Conservation (phyloP, 2,888 invertebrate species). For the Trachelus iudaicus region DNA sequence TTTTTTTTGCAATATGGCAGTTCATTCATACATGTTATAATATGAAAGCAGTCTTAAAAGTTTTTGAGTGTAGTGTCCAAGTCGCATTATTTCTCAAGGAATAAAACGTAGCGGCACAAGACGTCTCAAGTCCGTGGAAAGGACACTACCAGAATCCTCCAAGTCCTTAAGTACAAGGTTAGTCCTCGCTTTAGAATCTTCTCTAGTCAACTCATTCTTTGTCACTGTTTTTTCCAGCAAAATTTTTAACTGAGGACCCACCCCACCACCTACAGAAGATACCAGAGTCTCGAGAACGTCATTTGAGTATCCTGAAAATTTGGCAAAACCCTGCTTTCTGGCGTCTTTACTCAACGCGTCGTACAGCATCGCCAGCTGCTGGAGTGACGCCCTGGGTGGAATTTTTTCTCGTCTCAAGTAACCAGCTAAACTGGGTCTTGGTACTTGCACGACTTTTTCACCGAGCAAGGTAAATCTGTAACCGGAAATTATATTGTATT, state of each 20-base stretch:
- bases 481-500: background rate
- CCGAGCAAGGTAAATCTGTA: slow-evolving; percentile 53
- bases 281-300: slow-evolving; percentile 69
- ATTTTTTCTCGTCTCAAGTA: slow-evolving; percentile 67
- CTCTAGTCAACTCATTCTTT: slow-evolving; percentile 70
- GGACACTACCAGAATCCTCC: slow-evolving; percentile 69
- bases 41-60: background rate
- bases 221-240: slow-evolving; percentile 72
- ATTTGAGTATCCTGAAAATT: slow-evolving; percentile 74
- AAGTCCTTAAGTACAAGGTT: slow-evolving; percentile 70
- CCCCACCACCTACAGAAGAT: slow-evolving; percentile 70
- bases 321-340: slow-evolving; percentile 72
- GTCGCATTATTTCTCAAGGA: slow-evolving; percentile 17
- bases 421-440: slow-evolving; percentile 53
- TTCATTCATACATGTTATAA: background rate
- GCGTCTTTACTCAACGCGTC: slow-evolving; percentile 76
- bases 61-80: background rate
- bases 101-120: slow-evolving; percentile 69
- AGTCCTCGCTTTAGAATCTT: slow-evolving; percentile 71
- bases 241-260: slow-evolving; percentile 70
- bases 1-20: background rate
- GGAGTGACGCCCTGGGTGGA: slow-evolving; percentile 71
- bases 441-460: slow-evolving; percentile 56
- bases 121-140: slow-evolving; percentile 71
- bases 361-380: slow-evolving; percentile 72